Base-by-base conservation (phyloP, 1,140 invertebrate species). In the Macrobrachium rosenbergii region DNA sequence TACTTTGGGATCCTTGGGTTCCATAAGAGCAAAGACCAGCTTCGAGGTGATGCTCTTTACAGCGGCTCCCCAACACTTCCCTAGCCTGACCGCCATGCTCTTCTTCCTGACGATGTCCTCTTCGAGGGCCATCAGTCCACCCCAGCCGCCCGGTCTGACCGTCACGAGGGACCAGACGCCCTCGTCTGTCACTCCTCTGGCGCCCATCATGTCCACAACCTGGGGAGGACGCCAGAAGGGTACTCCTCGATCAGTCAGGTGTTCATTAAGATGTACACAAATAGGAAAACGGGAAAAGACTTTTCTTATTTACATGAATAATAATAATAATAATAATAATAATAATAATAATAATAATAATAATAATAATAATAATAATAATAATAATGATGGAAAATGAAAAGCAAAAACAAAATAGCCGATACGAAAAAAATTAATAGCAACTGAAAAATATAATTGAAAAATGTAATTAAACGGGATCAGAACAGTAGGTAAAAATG, bases 101-200 rank as follows among this genome's bases (percentile, higher is more conserved):
- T 43, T 19, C 43, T 76, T 84, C 58, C 19, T 8, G 60, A 63
- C 45, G 45, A 23, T 23, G 60, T 67, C 23, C 28, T 37, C 60
- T 63, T 72, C 62, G 16, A 67, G 28, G 19, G 28, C 21, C 28
- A 11, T 43, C 43, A 63, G n/a, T 17, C 23, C 69, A n/a, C 69
- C 21, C 23, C 69, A 23, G 62, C 19, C 19, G 37, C 59, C 58
- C 0, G 58, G 60, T 16, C 17, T 52, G 10, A 58, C 75, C 8
- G 83, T 84, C 73, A 84, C 60, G 23, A 84, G 60, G 12, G 69
- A 45, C 83, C 83, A 84, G 37, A 84, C 75, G 73, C 83, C 83
- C 0, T 63, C 60, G 83, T 84, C 83, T 17, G 59, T 62, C 37
- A 84, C 83, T 28, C 19, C 37, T 19, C 62, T 60, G 8, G 83